A percentile compares a stretch with the other conserved stretches of the same genome.
phyloP scores from a whole-genome alignment of 2,113 vertebrate species.

The Progne subis region DNA sequence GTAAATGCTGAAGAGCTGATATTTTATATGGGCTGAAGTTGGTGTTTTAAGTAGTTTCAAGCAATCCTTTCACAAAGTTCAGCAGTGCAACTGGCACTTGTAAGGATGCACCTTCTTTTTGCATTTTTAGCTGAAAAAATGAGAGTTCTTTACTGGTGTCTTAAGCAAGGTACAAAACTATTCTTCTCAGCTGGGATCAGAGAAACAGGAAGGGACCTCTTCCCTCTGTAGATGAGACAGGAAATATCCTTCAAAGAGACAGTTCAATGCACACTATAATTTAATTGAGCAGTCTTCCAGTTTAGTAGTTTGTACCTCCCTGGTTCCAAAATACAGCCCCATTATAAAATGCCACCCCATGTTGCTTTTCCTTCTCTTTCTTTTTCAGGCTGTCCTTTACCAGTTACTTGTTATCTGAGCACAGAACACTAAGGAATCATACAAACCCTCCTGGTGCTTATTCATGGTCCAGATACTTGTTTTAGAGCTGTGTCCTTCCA shows the following conservation, averaged over 20 bases:
- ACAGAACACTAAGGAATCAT: neutral
- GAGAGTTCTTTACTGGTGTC: neutral
- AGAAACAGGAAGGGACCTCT: neutral
- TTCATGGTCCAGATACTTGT: neutral
- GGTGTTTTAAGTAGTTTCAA: neutral
- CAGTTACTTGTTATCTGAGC: neutral
- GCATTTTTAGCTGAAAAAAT: neutral
- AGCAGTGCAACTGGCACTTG: neutral
- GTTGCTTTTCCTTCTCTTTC: neutral
- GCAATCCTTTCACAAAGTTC: neutral
- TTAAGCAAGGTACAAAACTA: neutral
- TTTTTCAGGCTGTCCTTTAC: neutral
- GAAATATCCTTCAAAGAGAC: neutral
- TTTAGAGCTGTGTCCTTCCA: neutral
- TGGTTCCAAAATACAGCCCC: neutral
- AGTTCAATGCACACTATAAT: neutral
- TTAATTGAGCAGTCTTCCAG: neutral
- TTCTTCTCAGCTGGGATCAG: neutral
- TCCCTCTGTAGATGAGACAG: neutral
- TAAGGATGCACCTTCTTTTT: neutral
- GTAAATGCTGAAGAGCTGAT: constrained; percentile 1
- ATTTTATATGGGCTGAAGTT: neutral
- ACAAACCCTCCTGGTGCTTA: neutral
- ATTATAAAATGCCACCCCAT: neutral
- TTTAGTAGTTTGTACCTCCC: neutral